Base-by-base conservation (phyloP, 2,888 invertebrate species). In the Epirrhoe tristata region DNA sequence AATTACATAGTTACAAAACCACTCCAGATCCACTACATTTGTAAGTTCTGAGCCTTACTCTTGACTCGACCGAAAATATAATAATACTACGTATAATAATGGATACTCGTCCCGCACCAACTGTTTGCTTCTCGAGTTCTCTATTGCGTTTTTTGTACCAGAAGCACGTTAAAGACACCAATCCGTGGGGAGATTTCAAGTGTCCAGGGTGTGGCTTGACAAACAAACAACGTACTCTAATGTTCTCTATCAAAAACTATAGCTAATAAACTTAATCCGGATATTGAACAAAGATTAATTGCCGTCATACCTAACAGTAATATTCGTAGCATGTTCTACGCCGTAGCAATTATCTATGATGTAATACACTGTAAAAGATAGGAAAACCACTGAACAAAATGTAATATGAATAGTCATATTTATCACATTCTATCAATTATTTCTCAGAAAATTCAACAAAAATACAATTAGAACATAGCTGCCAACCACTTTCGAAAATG, bases 401-500 rank as follows among this genome's bases (percentile, higher is more conserved):
- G 12, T 12, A 39, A 10, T 0, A 4, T 43, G n/a, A 24, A 43
- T 12, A 43, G 5, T 43, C 12, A 43, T 12, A 10, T 3, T 12
- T 0, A 5, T 43, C 12, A 43, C 4, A 12, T 43, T 12, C 4
- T 43, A 3, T 10, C 39, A 12, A 12, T 1, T 12, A 12, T 39
- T n/a, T 56, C 32, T 6, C 24, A 24, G 4, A 31, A n/a, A 56
- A 59, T 50, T 59, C 12, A 48, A 53, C 55, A 10, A 53, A 58
- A 58, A 50, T 60, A 43, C 39, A 39, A 39, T 8, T 43, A 0
- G 39, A 43, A 3, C 39, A 43, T 1, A 43, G 39, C 12, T 12
- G 12, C 68, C 74, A 64, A 74, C 71, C 63, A 67, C 71, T 74
- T 70, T 54, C 70, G 66, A 66, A 75, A 74, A 75, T 71, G 69